Conservation (phyloP, 2,113 vertebrate genomes). For the Cryptoleucopteryx plumbea region DNA sequence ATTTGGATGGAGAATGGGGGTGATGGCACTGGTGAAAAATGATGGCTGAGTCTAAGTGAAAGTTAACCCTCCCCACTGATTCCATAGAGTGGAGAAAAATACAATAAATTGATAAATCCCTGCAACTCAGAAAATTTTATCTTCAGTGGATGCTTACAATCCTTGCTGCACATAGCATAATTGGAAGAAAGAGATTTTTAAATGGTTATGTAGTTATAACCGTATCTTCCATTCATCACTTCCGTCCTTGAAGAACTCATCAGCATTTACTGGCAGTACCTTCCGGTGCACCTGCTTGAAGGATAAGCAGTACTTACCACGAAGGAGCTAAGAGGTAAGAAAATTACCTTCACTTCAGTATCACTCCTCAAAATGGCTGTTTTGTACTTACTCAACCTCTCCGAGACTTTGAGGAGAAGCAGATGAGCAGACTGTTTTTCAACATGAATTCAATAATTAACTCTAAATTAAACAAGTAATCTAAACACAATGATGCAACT, state of each 20-base stretch:
- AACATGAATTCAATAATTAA: conserved; percentile 41
- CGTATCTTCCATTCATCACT: background rate
- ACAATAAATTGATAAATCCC: conserved; percentile 43
- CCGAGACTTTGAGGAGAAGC: background rate
- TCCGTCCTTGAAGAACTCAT: background rate
- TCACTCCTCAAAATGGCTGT: background rate
- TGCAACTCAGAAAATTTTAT: conserved; percentile 31
- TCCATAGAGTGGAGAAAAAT: conserved; percentile 1
- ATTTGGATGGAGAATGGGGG: background rate
- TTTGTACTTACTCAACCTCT: background rate
- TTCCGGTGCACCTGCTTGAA: background rate
- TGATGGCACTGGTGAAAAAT: background rate
- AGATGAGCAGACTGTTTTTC: conserved; percentile 26
- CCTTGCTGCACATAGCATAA: background rate
- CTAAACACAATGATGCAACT: conserved; percentile 20
- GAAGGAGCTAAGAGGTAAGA: background rate
- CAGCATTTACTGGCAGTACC: background rate
- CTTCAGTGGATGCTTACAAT: conserved; percentile 13
- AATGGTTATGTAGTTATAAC: background rate
- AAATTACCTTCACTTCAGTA: background rate
- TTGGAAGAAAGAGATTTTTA: background rate
- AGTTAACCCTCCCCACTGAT: conserved; percentile 10
- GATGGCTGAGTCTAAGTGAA: background rate
- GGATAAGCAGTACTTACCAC: background rate
- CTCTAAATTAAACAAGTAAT: conserved; percentile 30